Conservation (phyloP, 1,140 invertebrate genomes). For the Mylabris phalerata region DNA sequence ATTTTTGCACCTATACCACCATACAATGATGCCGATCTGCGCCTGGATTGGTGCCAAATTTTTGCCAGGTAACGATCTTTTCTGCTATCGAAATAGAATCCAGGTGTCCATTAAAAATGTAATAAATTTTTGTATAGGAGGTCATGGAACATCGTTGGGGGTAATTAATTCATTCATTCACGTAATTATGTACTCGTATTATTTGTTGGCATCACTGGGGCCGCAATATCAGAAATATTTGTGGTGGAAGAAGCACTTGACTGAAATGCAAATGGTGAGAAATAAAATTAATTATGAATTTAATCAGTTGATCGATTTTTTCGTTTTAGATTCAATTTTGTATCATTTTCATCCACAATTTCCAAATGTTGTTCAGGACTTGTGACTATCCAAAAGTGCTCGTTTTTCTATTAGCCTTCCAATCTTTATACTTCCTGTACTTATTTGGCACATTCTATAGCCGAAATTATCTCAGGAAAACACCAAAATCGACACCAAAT, state of each 20-base stretch:
- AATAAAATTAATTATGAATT: neutral
- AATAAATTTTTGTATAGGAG: constrained; percentile 30
- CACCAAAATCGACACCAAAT: neutral
- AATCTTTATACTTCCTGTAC: constrained; percentile 73
- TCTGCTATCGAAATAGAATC: too few species aligned
- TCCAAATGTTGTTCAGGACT: constrained; percentile 53
- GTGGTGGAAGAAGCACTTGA: constrained; percentile 91
- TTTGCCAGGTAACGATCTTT: constrained; percentile 46
- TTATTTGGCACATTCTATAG: constrained; percentile 81
- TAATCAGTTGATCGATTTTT: constrained; percentile 7
- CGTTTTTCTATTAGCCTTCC: constrained; percentile 59
- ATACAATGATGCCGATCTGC: constrained; percentile 63
- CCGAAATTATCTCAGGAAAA: constrained; percentile 51
- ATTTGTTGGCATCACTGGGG: constrained; percentile 72
- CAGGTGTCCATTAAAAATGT: too few species aligned
- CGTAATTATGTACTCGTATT: constrained; percentile 79
- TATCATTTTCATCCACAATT: constrained; percentile 66
- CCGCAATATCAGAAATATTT: constrained; percentile 76
- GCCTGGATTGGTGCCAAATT: constrained; percentile 84
- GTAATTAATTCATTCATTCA: constrained; percentile 84
- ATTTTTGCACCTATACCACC: constrained; percentile 70
- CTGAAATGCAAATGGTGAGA: constrained; percentile 72
- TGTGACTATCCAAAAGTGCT: constrained; percentile 64
- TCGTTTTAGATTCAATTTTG: constrained; percentile 72
- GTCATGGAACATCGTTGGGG: constrained; percentile 73